These are phyloP conservation scores for Cremastobaeus sp. DNA, from an alignment of 2,888 invertebrate species.

Conservation along the genomic window DNA sequence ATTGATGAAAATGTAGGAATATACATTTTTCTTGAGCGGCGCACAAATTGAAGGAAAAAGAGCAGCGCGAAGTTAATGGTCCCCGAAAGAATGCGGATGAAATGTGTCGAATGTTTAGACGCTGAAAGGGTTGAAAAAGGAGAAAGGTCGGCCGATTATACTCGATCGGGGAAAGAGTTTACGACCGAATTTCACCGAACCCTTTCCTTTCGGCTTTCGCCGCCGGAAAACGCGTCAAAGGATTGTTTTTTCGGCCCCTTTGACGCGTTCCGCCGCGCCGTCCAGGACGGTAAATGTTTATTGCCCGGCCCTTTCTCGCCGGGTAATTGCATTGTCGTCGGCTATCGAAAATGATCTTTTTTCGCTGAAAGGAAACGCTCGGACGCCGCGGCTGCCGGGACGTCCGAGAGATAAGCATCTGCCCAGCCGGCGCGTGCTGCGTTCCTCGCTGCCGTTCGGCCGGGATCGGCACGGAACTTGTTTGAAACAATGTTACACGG, in stretches of 20 bases:
- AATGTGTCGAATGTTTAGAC: constrained; percentile 44
- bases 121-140: constrained; percentile 39
- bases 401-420: constrained; percentile 48
- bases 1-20: constrained; percentile 53
- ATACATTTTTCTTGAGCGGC: constrained; percentile 57
- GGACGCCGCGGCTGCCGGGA: constrained; percentile 48
- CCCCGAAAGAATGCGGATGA: constrained; percentile 36
- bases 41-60: constrained; percentile 47
- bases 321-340: constrained; percentile 60
- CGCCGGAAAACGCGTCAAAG: constrained; percentile 36
- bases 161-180: constrained; percentile 40
- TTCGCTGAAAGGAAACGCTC: constrained; percentile 25
- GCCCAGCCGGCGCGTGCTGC: constrained; percentile 49
- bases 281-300: constrained; percentile 27
- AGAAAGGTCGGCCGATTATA: constrained; percentile 6
- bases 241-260: constrained; percentile 23
- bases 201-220: constrained; percentile 2
- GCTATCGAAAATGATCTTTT: constrained; percentile 54
- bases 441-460: constrained; percentile 36
- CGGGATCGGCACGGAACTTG: constrained; percentile 46
- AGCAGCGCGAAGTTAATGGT: constrained; percentile 37
- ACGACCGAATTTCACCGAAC: constrained; percentile 54
- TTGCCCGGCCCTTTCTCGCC: constrained; percentile 34
- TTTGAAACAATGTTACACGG: constrained; percentile 56
- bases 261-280: constrained; percentile 16